Base-by-base conservation (phyloP, 2,797 vertebrate genomes). In the Myotis findleyi region DNA sequence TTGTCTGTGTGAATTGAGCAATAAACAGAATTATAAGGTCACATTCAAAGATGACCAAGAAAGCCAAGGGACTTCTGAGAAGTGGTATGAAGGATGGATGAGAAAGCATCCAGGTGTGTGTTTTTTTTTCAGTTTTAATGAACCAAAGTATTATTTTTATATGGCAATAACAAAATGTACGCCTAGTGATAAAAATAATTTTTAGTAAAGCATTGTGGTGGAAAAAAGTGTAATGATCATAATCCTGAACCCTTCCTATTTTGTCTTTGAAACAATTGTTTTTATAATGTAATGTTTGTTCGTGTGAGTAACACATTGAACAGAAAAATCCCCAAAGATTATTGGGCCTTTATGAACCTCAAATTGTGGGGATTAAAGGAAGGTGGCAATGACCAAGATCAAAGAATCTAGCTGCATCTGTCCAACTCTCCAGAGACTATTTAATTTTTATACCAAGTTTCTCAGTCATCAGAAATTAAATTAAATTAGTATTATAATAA, bases 41-140 rank as follows among this genome's bases (percentile, higher is more conserved):
- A 77, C 76, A 73, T 71, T 91, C 21, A 72, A 84, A 92, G 72
- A 51, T 53, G 47, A 96, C n/a, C 55, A 72, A 83, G 49, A 57
- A 86, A 93, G 62, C 20, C 30, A 49, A 57, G 75, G 80, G 17
- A 72, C 66, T 47, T 89, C 33, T n/a, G 49, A 75, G 14, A 57
- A 77, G 13, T 55, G 6, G 14, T 33, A 77, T 21, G 44, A 77
- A 73, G 33, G 2, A 36, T 49, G 9, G 92, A 55, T 16, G 47
- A 85, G 10, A n/a, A 82, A 79, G 25, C 13, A 47, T 27, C 71
- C 16, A 25, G 23, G 33, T 7, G 1, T 81, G 17, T 36, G 20
- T 64, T 51, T 41, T 23, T 69, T 51, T 51, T 33, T 77, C 14
- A 77, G 9, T 57, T 57, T 68, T 69, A 36, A 87, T 6, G 25